Evolutionary conservation across 2,888 invertebrate species (phyloP).

Genomic region (Pammene aurita): DNA sequence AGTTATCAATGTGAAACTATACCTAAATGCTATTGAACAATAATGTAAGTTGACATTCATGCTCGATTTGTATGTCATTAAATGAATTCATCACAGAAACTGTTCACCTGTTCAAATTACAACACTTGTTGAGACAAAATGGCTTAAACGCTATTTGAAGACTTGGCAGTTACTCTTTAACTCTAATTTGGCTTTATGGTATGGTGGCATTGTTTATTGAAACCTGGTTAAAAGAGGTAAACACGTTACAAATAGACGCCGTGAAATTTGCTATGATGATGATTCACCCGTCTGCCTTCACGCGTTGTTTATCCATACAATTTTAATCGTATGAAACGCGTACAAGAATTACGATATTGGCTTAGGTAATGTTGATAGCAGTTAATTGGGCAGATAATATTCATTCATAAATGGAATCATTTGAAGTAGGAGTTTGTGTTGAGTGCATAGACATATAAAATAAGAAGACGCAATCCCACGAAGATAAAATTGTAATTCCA

Average conservation of each 20-base stretch:
- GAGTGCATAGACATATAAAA: no score
- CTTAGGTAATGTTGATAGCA: conserved; percentile 29
- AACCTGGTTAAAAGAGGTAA: conserved; percentile 35
- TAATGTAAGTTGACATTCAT: conserved; percentile 44
- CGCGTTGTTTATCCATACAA: conserved; percentile 10
- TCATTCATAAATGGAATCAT: conserved; percentile 10
- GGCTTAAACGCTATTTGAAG: not conserved
- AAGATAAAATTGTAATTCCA: no score
- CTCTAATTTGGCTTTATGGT: not conserved
- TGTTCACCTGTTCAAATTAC: conserved; percentile 44
- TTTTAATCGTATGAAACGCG: conserved; percentile 23
- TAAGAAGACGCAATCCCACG: no score
- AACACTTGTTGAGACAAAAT: conserved; percentile 23
- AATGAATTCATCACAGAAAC: conserved; percentile 43
- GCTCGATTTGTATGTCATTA: conserved; percentile 44
- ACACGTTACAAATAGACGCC: conserved; percentile 21
- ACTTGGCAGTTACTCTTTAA: not conserved
- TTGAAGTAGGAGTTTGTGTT: not conserved
- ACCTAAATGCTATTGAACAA: conserved; percentile 18
- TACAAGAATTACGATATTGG: conserved; percentile 29
- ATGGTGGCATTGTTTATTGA: conserved; percentile 25
- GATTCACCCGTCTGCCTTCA: conserved; percentile 20
- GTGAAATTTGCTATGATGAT: conserved; percentile 31
- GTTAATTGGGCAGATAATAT: conserved; percentile 23
- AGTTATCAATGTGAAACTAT: conserved; percentile 15